Base-by-base conservation (phyloP, 2,797 vertebrate genomes). In the Rhincodon typus region DNA sequence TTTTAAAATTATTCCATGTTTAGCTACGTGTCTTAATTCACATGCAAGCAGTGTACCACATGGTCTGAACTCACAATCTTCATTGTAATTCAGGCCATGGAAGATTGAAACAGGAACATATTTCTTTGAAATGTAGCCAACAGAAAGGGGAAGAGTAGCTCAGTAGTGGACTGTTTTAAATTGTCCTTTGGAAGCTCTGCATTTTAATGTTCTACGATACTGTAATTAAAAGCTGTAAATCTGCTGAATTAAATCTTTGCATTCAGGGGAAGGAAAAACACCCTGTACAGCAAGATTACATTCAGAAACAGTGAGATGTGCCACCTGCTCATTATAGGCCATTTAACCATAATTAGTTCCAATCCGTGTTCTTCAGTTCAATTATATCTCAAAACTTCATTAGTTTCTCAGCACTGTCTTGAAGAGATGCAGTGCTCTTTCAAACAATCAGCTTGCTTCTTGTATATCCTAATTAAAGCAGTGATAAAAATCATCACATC, bases 201-300 rank as follows among this genome's bases (percentile, higher is more conserved):
- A 77, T 53, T 74, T 95, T 74, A 95, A 95, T 95, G 38, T n/a
- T 34, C 70, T 23, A n/a, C 27, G 74, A 21, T 95, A 74, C 70
- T 74, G 94, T 95, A 95, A 95, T 95, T 95, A 95, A 95, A 95
- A 77, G 46, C 94, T 57, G 69, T 77, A 95, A 77, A 95, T 74
- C 69, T 95, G 70, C 42, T 21, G 46, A 95, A 95, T 95, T 74
- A 74, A 95, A 74, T 74, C 72, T 94, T 94, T 94, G 67, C 93
- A 94, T 72, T 94, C 69, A 50, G 46, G 15, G 70, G 70, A 72
- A 95, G 70, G 70, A 74, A 95, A 77, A 95, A 57, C 94, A 77
- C 77, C 70, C 70, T 53, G 46, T 77, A 19, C 46, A 34, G 42
- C 94, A 95, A n/a, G 70, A 77, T 94, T 74, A 74, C 69, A 46